Base-by-base conservation (phyloP, 2,797 vertebrate species). In the Gymnoscopelus microlampas region DNA sequence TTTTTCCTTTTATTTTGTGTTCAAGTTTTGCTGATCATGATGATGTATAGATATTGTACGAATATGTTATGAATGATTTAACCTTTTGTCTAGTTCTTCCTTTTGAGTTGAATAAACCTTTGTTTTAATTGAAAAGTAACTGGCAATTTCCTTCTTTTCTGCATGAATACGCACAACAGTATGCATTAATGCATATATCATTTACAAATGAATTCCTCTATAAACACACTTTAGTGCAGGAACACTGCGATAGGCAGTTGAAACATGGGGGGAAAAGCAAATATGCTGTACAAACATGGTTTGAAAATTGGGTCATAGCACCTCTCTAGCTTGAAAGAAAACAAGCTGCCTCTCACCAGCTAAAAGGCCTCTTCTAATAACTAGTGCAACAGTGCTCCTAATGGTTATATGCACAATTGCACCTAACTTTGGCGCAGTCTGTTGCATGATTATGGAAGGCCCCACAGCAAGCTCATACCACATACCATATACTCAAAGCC, bases 41-140 rank as follows among this genome's bases (percentile, higher is more conserved):
- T 86, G 93, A 94, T 95, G 92, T 95, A 94, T 97, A 95, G 93
- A 95, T 95, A 96, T 94, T 94, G 93, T 94, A 95, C 95, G 92
- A 92, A 92, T 92, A 93, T 92, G 93, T 97, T 95, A 93, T 93
- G 95, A 96, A 95, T 96, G 91, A 93, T 95, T 97, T 90, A 94
- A 92, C 91, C 78, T 86, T 94, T 94, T 94, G 92, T 95, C 90
- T 95, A 92, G 93, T 94, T 97, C 92, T 96, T 96, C 93, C 93
- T 94, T 86, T 95, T 94, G 86, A 96, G 94, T 94, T 96, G 91
- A 98, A 96, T 95, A 96, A 97, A 96, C 60, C 86, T 92, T 90
- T 89, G 87, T 89, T 89, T 76, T 66, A 86, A 87, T 83, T 80
- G 74, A 77, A 74, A 76, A 24, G 23, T 1, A 9, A 35, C 15